These are phyloP conservation scores for Tychaedon coryphoeus DNA, from an alignment of 2,113 vertebrate species.

Conservation along the genomic window DNA sequence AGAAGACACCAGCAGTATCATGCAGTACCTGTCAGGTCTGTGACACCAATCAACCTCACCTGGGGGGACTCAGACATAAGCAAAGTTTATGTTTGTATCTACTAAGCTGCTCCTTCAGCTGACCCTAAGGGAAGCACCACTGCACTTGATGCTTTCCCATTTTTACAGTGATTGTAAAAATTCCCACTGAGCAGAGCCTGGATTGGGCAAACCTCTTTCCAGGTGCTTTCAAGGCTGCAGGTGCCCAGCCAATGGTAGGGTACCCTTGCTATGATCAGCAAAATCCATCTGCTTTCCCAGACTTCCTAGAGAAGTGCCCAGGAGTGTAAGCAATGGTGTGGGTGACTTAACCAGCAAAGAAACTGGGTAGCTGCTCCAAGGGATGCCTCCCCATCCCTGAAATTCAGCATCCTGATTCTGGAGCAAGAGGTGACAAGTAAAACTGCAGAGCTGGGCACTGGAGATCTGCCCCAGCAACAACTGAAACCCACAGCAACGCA, in stretches of 20 bases:
- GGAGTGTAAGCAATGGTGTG: background rate
- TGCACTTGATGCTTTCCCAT: background rate
- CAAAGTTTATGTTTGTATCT: background rate
- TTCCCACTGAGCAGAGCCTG: background rate
- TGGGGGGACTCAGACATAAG: background rate
- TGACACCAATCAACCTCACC: background rate
- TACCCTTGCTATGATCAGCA: background rate
- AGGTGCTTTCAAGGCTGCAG: background rate
- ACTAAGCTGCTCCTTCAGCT: background rate
- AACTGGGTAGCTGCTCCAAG: background rate
- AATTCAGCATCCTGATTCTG: background rate
- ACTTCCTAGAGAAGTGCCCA: background rate
- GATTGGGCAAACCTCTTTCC: background rate
- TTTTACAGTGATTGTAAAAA: background rate
- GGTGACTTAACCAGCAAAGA: background rate
- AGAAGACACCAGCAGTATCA: background rate
- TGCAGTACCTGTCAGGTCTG: background rate
- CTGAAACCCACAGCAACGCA: background rate
- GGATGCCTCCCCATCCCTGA: background rate
- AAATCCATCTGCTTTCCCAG: background rate
- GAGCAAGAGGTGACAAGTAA: background rate
- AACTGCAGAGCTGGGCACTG: background rate
- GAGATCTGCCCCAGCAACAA: background rate
- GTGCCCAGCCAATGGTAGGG: background rate
- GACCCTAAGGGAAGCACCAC: background rate